Evolutionary conservation across 1,140 invertebrate species (phyloP).

Genomic region (Drosophila bifasciata): DNA sequence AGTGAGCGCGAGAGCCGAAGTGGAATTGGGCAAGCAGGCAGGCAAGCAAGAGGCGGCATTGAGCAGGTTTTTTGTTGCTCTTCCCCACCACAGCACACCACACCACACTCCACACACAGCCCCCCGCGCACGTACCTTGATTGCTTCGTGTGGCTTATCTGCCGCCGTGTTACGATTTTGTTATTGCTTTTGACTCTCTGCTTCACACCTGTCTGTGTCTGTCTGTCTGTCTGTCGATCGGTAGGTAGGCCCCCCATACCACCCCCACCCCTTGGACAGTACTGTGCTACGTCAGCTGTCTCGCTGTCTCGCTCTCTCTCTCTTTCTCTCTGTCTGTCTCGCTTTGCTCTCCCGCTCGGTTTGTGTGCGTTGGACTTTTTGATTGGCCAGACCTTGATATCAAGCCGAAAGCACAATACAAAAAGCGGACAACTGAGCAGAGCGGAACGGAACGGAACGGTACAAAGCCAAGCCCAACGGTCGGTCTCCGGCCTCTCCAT

Average conservation of each 20-base stretch:
- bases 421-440: conserved; percentile 20
- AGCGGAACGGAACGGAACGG: not conserved
- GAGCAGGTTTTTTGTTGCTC: conserved; percentile 60
- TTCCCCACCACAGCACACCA: too few species aligned
- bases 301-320: conserved; percentile 10
- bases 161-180: conserved; percentile 69
- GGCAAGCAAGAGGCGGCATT: conserved; percentile 7
- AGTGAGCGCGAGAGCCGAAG: conserved; percentile 36
- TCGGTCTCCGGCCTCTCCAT: conserved; percentile 16
- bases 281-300: not conserved
- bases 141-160: conserved; percentile 45
- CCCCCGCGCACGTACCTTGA: not conserved
- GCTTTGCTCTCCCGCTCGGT: conserved; percentile 28
- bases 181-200: conserved; percentile 56
- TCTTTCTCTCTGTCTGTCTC: not conserved
- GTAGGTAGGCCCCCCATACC: not conserved
- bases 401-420: conserved; percentile 30
- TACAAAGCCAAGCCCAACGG: conserved; percentile 47
- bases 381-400: conserved; percentile 81
- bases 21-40: conserved; percentile 52
- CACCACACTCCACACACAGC: not conserved
- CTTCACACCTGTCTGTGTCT: conserved; percentile 67
- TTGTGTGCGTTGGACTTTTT: conserved; percentile 69
- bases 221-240: conserved; percentile 14
- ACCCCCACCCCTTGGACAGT: too few species aligned